Base-by-base conservation (phyloP, 2,113 vertebrate species). In the Heteronetta atricapilla region DNA sequence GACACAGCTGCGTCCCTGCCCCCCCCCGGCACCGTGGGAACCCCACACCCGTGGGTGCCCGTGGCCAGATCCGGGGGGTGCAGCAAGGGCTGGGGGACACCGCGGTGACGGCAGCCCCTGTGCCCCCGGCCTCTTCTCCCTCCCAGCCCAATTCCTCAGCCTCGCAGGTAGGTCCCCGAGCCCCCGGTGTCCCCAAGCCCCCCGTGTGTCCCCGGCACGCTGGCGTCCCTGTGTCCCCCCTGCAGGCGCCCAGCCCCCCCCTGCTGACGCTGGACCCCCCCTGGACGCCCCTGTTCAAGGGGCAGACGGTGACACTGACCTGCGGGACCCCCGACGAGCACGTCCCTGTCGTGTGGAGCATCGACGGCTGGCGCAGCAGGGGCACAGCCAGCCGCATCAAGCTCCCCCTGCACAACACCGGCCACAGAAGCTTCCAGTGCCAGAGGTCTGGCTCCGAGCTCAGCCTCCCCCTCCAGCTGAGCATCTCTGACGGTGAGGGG, bases 371-470 rank as follows among this genome's bases (percentile, higher is more conserved):
- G 42, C 17, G 16, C 16, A 18, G 10, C 10, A 48, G 9, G 20
- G 17, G 10, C 20, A 21, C 4, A 21, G 20, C 46, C 18, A 0
- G 8, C 18, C 18, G 0, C 8, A 2, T n/a, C 38, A 1, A 0
- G 0, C 0, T n/a, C 26, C 3, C 21, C 18, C 60, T 26, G 4
- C 0, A 2, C 0, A 8, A 3, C 1, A 1, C 1, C 2, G 3
- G 11, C 13, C 38, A 4, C 11, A 4, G 14, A 28, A 31, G 28
- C 7, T 15, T 23, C 34, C 72, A 2, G 19, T 76, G 83, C 83
- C 9, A 0, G 6, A 3, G n/a, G 28, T 11, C 10, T 2, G 3
- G 52, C 11, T 8, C 62, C 1, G 1, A 1, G 29, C 23, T 40
- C 22, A 86, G 82, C 62, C 14, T 6, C 11, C 11, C 28, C 6